Base-by-base conservation (phyloP, 1,140 invertebrate species). In the Monomorium pharaonis region DNA sequence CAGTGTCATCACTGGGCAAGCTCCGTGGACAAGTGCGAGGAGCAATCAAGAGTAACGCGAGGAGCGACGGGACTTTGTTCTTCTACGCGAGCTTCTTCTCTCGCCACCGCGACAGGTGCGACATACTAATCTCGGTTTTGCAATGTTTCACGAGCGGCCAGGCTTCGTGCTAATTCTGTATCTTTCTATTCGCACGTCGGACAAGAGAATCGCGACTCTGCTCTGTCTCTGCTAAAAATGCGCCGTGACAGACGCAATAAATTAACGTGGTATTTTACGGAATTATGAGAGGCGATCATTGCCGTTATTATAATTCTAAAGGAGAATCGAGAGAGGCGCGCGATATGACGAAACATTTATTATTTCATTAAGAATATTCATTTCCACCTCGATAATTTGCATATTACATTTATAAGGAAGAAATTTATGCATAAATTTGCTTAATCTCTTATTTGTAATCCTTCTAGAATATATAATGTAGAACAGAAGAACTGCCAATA, bases 101-200 rank as follows among this genome's bases (percentile, higher is more conserved):
- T 81, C 65, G 78, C 18, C 78, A 72, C 78, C 16, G 65, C 78
- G 78, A 81, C 78, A 81, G 78, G 78, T 81, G 78, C 65, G 37
- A 72, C 65, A 72, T 72, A 81, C 78, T 81, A 81, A 81, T 81
- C 78, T 58, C 78, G 49, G 65, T 81, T 81, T 81, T 81, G 78
- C 78, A 81, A 81, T 70, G 47, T 49, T 72, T 72, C 78, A 56
- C 37, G 37, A 81, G 69, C 78, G 33, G 78, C 78, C 78, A 81
- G n/a, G 78, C 78, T 81, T 81, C 33, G 65, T 81, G 65, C 78
- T 81, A 81, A 81, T 81, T 81, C 37, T 81, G 65, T 81, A 78
- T 58, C 49, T 42, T 70, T 44, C 76, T 69, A n/a, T 78, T 69
- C 76, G 44, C 24, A 72, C 65, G 24, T 47, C 49, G 24, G 65